Percentiles rank a stretch among this genome's conserved stretches.
phyloP scores from a whole-genome alignment of 2,113 vertebrate species.

The Bubo scandiacus region DNA sequence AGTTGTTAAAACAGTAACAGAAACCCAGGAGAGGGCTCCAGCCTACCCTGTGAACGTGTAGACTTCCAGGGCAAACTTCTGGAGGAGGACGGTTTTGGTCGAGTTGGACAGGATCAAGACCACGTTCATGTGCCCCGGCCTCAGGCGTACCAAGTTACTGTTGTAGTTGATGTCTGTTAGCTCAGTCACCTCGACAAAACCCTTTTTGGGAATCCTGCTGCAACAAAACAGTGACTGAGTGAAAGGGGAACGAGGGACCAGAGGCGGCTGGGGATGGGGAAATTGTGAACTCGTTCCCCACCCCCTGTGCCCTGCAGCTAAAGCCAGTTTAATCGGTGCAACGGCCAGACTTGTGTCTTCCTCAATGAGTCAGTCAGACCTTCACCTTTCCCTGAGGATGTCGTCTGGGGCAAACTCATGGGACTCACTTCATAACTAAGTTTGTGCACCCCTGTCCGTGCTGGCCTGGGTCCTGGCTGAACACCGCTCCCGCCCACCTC shows the following conservation, averaged over 20 bases:
- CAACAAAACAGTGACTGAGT: background rate
- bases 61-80: slow-evolving; percentile 96
- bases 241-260: background rate
- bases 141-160: slow-evolving; percentile 92
- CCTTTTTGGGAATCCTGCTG: slow-evolving; percentile 89
- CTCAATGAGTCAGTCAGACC: background rate
- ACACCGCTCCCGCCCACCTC: rapidly evolving
- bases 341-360: background rate
- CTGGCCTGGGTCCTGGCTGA: background rate
- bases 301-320: background rate
- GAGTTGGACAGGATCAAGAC: slow-evolving; percentile 91
- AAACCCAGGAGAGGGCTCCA: background rate
- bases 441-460: background rate
- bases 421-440: background rate
- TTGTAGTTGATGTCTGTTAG: slow-evolving; percentile 93
- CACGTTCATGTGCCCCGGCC: slow-evolving; percentile 96
- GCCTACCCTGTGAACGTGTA: slow-evolving; percentile 93
- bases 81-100: slow-evolving; percentile 90
- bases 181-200: slow-evolving; percentile 95
- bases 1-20: background rate
- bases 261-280: background rate
- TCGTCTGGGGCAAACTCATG: background rate
- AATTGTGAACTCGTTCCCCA: rapidly evolving
- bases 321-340: background rate
- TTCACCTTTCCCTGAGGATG: background rate